Conservation (phyloP, 2,113 vertebrate species). For the Etheostoma cragini region DNA sequence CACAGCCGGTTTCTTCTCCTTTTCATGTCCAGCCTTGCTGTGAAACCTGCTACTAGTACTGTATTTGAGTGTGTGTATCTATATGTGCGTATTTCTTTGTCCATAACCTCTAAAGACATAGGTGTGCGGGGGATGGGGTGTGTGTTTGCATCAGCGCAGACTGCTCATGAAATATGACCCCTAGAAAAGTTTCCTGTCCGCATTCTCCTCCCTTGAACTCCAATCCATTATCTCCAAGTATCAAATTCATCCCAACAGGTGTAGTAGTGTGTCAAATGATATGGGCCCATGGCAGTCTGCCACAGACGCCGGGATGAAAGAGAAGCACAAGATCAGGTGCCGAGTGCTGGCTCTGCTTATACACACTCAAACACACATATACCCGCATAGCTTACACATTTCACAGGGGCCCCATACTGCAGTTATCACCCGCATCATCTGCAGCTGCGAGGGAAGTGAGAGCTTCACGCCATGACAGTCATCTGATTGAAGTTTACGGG, state of each 20-base stretch:
- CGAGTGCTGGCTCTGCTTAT: neutral
- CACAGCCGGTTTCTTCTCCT: neutral
- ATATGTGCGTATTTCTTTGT: slow-evolving; percentile 17
- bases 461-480: slow-evolving; percentile 13
- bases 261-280: slow-evolving; percentile 64
- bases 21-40: slow-evolving; percentile 22
- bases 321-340: slow-evolving; percentile 30
- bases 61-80: neutral
- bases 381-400: slow-evolving; percentile 15
- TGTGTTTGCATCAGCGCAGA: slow-evolving; percentile 46
- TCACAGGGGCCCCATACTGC: slow-evolving; percentile 28
- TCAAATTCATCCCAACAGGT: slow-evolving; percentile 72
- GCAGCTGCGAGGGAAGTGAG: slow-evolving; percentile 45
- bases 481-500: slow-evolving; percentile 13
- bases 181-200: slow-evolving; percentile 65
- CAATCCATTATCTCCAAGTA: slow-evolving; percentile 67
- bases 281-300: slow-evolving; percentile 61
- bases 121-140: neutral
- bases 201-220: slow-evolving; percentile 66
- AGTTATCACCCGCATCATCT: slow-evolving; percentile 48
- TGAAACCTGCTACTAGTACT: slow-evolving; percentile 22
- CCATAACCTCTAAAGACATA: neutral
- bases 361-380: slow-evolving; percentile 34
- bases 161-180: slow-evolving; percentile 66
- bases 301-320: slow-evolving; percentile 63